These are phyloP conservation scores for Palythoa grandiflora DNA, from an alignment of 92 coral and sea anemone species.

Conservation along the genomic window DNA sequence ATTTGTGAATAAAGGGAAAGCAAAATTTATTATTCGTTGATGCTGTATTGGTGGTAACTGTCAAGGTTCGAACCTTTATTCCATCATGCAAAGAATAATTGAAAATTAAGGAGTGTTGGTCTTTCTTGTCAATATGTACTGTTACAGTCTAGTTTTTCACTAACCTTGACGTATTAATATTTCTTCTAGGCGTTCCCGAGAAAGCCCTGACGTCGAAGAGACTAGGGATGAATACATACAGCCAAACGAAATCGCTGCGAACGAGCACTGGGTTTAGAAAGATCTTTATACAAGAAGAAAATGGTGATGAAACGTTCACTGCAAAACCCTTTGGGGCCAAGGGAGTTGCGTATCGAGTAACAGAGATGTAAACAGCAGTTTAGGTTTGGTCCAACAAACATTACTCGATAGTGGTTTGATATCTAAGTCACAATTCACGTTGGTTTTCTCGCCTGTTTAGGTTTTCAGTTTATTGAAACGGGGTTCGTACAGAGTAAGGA, in stretches of 20 bases:
- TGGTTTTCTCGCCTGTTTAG: too few relatives aligned
- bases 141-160: neutral
- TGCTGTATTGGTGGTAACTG: too few relatives aligned
- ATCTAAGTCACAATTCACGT: too few relatives aligned
- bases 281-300: neutral
- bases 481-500: too few relatives aligned
- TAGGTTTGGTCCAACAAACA: too few relatives aligned
- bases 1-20: neutral
- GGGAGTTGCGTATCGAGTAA: too few relatives aligned
- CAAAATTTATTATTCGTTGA: neutral
- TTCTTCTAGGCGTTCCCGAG: slow-evolving; percentile 10
- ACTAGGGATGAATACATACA: slow-evolving; percentile 16
- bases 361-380: too few relatives aligned
- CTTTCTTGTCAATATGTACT: neutral
- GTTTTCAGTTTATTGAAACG: too few relatives aligned
- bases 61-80: too few relatives aligned
- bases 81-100: neutral
- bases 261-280: slow-evolving; percentile 33
- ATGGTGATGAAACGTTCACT: too few relatives aligned
- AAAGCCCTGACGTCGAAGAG: neutral
- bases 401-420: too few relatives aligned
- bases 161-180: neutral
- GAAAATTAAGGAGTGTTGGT: neutral
- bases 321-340: too few relatives aligned
- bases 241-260: neutral